phyloP scores from a whole-genome alignment of 2,888 invertebrate species.

The Thumatha senex region DNA sequence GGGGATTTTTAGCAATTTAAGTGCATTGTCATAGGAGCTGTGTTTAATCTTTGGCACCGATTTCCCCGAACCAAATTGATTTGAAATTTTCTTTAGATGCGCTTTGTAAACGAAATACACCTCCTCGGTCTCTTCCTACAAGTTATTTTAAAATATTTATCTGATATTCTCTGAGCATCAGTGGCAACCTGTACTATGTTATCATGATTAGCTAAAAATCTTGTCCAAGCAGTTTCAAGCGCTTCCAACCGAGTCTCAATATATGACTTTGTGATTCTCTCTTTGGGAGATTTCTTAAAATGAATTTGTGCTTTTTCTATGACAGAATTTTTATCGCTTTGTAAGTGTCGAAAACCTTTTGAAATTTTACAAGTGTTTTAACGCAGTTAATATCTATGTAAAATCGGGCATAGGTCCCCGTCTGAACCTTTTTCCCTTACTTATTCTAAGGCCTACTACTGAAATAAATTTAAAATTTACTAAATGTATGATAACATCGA shows the following conservation, averaged over 20 bases:
- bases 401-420: no score
- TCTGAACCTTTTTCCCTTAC: background rate
- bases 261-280: background rate
- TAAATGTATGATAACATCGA: no score
- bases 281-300: slow-evolving; percentile 2
- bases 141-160: background rate
- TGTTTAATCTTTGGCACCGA: background rate
- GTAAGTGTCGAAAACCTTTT: background rate
- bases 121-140: background rate
- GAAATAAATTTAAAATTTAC: background rate
- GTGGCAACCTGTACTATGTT: background rate
- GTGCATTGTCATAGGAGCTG: background rate
- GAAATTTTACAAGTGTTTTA: no score
- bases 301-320: slow-evolving; percentile 1
- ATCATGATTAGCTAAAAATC: background rate
- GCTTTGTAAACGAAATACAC: background rate
- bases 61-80: background rate
- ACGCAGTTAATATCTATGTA: background rate
- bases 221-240: background rate
- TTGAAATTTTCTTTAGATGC: background rate
- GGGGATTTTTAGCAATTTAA: no score
- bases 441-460: background rate
- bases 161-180: background rate
- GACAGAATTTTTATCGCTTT: background rate
- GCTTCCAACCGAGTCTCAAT: background rate